Conservation (phyloP, 2,797 vertebrate genomes). For the Vespertilio murinus region DNA sequence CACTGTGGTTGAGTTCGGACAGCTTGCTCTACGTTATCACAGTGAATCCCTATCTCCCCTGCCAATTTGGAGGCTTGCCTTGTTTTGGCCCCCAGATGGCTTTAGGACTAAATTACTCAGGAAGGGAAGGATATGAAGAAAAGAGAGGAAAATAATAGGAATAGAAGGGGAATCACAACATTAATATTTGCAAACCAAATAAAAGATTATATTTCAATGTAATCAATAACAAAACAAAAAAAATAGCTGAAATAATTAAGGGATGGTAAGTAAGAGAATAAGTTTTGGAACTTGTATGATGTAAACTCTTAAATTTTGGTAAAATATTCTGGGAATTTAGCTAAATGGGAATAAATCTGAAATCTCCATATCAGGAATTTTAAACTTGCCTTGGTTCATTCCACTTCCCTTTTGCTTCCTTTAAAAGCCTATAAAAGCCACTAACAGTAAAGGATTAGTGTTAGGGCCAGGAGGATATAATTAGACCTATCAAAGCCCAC, state of each 20-base stretch:
- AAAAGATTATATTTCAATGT: not conserved
- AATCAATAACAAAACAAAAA: slow-evolving; percentile 1
- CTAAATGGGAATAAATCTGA: not conserved
- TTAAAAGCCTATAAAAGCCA: not conserved
- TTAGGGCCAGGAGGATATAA: not conserved
- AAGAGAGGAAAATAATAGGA: not conserved
- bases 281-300: not conserved
- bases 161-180: not conserved
- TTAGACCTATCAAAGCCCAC: not conserved
- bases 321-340: not conserved
- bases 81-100: not conserved
- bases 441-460: not conserved
- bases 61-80: not conserved
- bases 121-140: not conserved
- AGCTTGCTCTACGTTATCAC: not conserved
- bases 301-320: not conserved
- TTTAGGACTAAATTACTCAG: not conserved
- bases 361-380: not conserved
- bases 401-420: not conserved
- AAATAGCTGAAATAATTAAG: not conserved
- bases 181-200: slow-evolving; percentile 2
- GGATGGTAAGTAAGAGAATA: not conserved
- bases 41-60: not conserved
- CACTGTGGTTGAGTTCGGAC: not conserved
- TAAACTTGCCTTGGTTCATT: not conserved